A percentile compares a stretch with the other conserved stretches of the same genome.
Evolutionary conservation across 2,888 invertebrate genomes (phyloP).

Genomic region (Hecatera dysodea): DNA sequence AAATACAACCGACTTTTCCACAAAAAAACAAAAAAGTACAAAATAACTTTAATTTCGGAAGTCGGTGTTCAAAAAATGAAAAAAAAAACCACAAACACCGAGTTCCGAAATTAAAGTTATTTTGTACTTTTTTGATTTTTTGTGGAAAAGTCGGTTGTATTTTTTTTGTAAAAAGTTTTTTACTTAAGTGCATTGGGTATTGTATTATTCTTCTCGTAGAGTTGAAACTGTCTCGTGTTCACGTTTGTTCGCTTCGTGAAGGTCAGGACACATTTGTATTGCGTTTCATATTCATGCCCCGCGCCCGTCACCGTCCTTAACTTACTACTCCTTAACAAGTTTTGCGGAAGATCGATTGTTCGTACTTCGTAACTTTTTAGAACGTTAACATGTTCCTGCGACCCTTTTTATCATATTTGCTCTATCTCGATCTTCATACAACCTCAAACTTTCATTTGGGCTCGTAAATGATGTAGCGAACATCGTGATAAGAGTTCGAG

Average conservation of each 20-base stretch:
- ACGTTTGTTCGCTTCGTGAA: conserved; percentile 40
- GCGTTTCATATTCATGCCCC: conserved; percentile 66
- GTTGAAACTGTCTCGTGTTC: conserved; percentile 30
- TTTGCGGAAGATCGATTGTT: conserved; percentile 71
- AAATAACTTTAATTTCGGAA: no score
- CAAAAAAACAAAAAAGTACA: no score
- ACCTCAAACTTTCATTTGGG: conserved; percentile 61
- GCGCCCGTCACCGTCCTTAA: conserved; percentile 60
- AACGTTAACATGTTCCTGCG: conserved; percentile 33
- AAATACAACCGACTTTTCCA: no score
- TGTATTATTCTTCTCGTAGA: conserved; percentile 20
- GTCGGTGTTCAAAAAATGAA: no score
- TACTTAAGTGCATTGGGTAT: conserved; percentile 19
- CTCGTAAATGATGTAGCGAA: conserved; percentile 71
- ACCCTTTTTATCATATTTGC: conserved; percentile 62
- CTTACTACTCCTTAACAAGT: conserved; percentile 64
- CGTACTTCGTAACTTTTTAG: conserved; percentile 46
- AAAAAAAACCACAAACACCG: no score
- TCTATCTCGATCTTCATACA: conserved; percentile 61
- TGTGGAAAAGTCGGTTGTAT: no score
- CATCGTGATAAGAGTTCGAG: conserved; percentile 79
- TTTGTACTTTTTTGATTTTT: no score
- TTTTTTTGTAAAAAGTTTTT: no score
- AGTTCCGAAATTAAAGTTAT: no score
- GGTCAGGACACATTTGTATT: conserved; percentile 57